phyloP scores from a whole-genome alignment of 2,797 vertebrate species.

The Mionectes olivaceus region DNA sequence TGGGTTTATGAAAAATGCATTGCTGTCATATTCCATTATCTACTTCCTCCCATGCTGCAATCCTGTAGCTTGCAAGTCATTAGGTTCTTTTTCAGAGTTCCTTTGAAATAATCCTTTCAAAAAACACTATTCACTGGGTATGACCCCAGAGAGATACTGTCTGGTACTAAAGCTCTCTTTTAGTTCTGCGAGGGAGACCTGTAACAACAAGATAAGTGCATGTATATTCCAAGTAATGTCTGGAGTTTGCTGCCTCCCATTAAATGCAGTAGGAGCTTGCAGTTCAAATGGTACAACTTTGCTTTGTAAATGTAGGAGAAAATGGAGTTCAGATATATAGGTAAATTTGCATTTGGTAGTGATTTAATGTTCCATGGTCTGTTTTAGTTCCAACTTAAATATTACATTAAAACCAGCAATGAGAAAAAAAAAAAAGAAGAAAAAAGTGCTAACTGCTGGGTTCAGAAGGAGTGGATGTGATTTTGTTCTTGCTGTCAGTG shows the following conservation, averaged over 20 bases:
- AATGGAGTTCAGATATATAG: slow-evolving; percentile 53
- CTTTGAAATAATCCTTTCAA: slow-evolving; percentile 69
- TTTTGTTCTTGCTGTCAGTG: slow-evolving; percentile 52
- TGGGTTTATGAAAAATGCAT: slow-evolving; percentile 66
- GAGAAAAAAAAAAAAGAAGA: neutral
- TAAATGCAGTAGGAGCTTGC: slow-evolving; percentile 47
- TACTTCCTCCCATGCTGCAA: slow-evolving; percentile 66
- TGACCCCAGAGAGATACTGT: slow-evolving; percentile 60
- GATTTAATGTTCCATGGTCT: slow-evolving; percentile 63
- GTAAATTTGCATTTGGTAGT: slow-evolving; percentile 70
- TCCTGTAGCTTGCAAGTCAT: slow-evolving; percentile 64
- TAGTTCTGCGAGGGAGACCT: slow-evolving; percentile 42
- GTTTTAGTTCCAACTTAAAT: slow-evolving; percentile 68
- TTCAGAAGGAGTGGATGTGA: slow-evolving; percentile 38
- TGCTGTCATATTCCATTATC: slow-evolving; percentile 68
- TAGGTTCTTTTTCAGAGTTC: slow-evolving; percentile 63
- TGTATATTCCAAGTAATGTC: slow-evolving; percentile 48
- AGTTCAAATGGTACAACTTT: slow-evolving; percentile 62
- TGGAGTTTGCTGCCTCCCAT: slow-evolving; percentile 53
- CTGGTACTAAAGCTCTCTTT: slow-evolving; percentile 51
- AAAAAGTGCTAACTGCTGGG: slow-evolving; percentile 10
- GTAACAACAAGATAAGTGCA: slow-evolving; percentile 70
- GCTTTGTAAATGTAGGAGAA: slow-evolving; percentile 67
- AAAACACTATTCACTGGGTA: slow-evolving; percentile 54
- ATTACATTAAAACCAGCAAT: slow-evolving; percentile 62